Evolutionary conservation across 2,797 vertebrate genomes (phyloP).

Genomic region (Enteromius thamalakanensis): DNA sequence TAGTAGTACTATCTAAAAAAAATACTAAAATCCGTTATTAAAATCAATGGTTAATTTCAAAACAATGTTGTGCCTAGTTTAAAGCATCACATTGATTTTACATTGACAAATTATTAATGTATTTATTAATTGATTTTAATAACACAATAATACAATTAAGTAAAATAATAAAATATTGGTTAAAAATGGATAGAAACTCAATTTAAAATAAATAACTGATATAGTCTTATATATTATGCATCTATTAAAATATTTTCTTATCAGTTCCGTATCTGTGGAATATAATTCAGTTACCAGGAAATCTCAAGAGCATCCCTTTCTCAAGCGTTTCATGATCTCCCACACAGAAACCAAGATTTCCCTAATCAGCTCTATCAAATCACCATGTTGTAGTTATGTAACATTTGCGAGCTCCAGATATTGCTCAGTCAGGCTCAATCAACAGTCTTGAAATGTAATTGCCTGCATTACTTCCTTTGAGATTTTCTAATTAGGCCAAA

Average conservation of each 20-base stretch:
- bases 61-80: neutral
- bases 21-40: neutral
- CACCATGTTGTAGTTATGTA: conserved; percentile 17
- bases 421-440: conserved; percentile 40
- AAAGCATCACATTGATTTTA: neutral
- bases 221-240: neutral
- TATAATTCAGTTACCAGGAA: conserved; percentile 4
- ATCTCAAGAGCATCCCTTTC: neutral
- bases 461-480: conserved; percentile 23
- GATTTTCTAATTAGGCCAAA: conserved; percentile 51
- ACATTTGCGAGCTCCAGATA: conserved; percentile 8
- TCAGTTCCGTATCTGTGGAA: neutral
- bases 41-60: neutral
- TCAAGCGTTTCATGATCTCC: conserved; percentile 17
- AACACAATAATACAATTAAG: neutral
- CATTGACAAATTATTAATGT: no score
- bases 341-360: conserved; percentile 10
- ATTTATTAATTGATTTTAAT: neutral
- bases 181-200: neutral
- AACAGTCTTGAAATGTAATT: conserved; percentile 38
- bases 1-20: neutral
- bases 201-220: no score
- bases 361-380: conserved; percentile 34
- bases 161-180: neutral
- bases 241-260: neutral